Conservation (phyloP, 2,113 vertebrate species). For the Pteronura brasiliensis region DNA sequence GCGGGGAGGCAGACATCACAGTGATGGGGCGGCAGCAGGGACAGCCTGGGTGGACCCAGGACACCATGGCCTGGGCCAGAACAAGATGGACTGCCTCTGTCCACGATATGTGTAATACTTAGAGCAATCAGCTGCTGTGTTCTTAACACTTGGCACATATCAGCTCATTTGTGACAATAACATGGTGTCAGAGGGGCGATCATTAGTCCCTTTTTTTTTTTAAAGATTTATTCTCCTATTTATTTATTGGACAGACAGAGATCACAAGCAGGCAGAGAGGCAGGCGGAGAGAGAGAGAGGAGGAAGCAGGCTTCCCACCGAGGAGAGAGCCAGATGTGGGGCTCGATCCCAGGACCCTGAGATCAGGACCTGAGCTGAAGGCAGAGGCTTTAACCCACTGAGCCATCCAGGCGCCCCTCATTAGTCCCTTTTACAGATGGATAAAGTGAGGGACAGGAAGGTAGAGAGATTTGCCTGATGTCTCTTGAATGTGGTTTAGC, state of each 20-base stretch:
- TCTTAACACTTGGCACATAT: neutral
- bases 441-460: accelerated
- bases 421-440: neutral
- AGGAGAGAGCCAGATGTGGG: too few species aligned
- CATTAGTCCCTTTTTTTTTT: neutral
- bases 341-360: too few species aligned
- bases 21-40: neutral
- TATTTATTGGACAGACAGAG: too few species aligned
- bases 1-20: accelerated
- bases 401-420: too few species aligned
- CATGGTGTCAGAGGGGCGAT: accelerated
- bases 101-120: neutral
- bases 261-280: too few species aligned
- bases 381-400: too few species aligned
- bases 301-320: too few species aligned
- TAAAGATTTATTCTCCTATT: too few species aligned
- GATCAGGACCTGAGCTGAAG: too few species aligned
- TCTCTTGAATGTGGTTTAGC: accelerated
- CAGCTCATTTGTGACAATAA: accelerated
- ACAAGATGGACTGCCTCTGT: neutral
- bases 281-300: too few species aligned
- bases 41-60: neutral
- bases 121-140: neutral
- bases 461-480: accelerated
- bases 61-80: neutral